Evolutionary conservation across 2,888 invertebrate genomes (phyloP).

Genomic region (Odontocolon sp.): DNA sequence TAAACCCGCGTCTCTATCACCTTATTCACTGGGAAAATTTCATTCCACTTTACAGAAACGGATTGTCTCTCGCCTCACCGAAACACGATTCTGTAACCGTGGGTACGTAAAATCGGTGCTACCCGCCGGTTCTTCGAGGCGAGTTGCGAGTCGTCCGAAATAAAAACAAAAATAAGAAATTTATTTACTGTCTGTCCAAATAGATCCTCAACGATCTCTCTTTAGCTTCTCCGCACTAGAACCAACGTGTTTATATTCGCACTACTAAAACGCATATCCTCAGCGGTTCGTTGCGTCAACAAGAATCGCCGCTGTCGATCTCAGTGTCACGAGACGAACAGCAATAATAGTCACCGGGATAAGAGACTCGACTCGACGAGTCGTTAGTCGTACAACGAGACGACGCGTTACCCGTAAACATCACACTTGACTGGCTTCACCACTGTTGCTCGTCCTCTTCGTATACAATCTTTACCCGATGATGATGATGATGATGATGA

Average conservation of each 20-base stretch:
- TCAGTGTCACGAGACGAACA: neutral
- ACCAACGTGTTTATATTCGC: neutral
- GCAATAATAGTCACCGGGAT: neutral
- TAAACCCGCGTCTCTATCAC: neutral
- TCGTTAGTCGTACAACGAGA: slow-evolving; percentile 22
- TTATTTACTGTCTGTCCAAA: too few relatives aligned
- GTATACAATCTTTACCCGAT: neutral
- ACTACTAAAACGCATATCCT: slow-evolving; percentile 15
- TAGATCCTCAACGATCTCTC: neutral
- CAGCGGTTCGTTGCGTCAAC: slow-evolving; percentile 11
- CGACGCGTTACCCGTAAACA: slow-evolving; percentile 39
- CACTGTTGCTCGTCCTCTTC: neutral
- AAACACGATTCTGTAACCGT: too few relatives aligned
- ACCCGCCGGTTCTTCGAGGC: neutral
- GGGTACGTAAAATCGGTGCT: too few relatives aligned
- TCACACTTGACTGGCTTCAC: slow-evolving; percentile 28
- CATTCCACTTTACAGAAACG: neutral
- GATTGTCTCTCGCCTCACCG: too few relatives aligned
- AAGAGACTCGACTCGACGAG: slow-evolving; percentile 2
- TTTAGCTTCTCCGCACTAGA: neutral
- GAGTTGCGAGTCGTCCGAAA: too few relatives aligned
- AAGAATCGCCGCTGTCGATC: neutral
- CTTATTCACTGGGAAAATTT: neutral
- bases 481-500: too few relatives aligned
- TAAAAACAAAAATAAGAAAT: too few relatives aligned